phyloP scores from a whole-genome alignment of 2,113 vertebrate species.

The Ochotona princeps region DNA sequence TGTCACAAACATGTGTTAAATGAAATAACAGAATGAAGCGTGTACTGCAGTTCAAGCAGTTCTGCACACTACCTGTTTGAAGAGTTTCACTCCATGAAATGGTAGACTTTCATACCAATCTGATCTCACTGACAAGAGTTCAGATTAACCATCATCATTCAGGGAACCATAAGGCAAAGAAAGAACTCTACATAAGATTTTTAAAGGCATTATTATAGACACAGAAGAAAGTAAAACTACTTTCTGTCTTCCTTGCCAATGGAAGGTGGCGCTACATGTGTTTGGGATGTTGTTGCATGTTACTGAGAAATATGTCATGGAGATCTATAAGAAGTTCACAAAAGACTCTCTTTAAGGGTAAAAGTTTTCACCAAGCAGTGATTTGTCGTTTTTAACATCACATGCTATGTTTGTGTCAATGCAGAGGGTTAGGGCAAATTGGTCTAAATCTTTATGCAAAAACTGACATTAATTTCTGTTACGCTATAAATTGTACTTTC shows the following conservation, averaged over 20 bases:
- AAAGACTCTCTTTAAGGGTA: constrained; percentile 62
- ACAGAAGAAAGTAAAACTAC: neutral
- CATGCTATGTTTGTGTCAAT: neutral
- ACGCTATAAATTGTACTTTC: neutral
- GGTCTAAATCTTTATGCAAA: constrained; percentile 47
- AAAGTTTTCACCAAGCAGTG: neutral
- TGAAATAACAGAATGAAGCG: constrained; percentile 66
- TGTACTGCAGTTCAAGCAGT: constrained; percentile 39
- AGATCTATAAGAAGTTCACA: neutral
- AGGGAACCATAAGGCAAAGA: neutral
- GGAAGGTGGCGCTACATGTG: neutral
- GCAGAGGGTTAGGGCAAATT: constrained; percentile 49
- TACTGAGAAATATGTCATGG: constrained; percentile 22
- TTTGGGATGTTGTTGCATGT: neutral
- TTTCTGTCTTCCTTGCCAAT: constrained; percentile 39
- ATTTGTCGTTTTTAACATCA: constrained; percentile 64
- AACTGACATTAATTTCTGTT: constrained; percentile 13
- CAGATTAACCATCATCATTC: neutral
- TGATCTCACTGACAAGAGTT: neutral
- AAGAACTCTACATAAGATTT: constrained; percentile 10
- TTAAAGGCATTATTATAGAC: neutral
- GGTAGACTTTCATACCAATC: constrained; percentile 15
- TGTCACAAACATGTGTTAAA: constrained; percentile 62
- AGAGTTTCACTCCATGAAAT: neutral
- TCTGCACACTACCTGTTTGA: constrained; percentile 16